Evolutionary conservation across 1,140 invertebrate species (phyloP).

Genomic region (Trypoxylus dichotomus): DNA sequence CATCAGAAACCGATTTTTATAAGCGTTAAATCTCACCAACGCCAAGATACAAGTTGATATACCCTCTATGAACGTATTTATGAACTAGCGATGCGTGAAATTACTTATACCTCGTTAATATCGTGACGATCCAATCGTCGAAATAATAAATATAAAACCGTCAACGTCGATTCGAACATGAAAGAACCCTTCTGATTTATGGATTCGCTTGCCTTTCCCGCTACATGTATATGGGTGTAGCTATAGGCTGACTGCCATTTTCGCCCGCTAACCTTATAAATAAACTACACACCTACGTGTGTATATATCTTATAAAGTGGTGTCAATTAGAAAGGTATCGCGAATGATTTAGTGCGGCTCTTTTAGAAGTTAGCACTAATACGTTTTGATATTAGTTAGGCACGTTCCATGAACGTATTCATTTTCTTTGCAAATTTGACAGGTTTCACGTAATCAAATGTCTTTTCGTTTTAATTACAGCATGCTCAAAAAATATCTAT

Average conservation of each 20-base stretch:
- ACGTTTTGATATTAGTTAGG: no score
- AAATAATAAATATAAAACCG: neutral
- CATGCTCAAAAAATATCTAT: no score
- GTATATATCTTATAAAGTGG: neutral
- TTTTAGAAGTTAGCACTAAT: no score
- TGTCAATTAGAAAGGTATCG: neutral
- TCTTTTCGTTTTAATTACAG: no score
- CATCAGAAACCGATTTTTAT: no score
- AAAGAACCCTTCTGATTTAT: neutral
- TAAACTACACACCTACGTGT: neutral
- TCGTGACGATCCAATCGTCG: neutral
- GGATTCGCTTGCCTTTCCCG: neutral
- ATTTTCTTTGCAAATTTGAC: no score
- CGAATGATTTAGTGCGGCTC: neutral
- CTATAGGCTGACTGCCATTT: neutral
- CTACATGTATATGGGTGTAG: neutral
- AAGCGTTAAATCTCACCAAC: no score
- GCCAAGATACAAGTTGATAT: no score
- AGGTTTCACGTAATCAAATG: no score
- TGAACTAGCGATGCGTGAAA: no score
- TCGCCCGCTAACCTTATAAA: neutral
- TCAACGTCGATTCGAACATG: neutral
- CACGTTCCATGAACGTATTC: no score
- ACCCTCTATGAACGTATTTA: no score
- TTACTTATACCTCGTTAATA: neutral